Evolutionary conservation across 2,888 invertebrate genomes (phyloP).

Genomic region (Aphidius colemani): DNA sequence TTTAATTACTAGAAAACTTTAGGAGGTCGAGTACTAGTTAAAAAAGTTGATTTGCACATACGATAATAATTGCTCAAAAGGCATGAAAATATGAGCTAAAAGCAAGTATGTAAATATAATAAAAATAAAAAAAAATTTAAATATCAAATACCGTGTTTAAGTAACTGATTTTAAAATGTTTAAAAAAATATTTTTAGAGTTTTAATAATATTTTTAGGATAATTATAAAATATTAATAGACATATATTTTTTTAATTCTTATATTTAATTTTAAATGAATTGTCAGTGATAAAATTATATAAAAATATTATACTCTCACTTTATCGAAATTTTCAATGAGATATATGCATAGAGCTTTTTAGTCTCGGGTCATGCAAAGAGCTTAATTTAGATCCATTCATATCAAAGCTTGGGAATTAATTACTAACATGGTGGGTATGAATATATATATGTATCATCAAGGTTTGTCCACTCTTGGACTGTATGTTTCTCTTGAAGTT

Average conservation of each 20-base stretch:
- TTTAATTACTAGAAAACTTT: too few species aligned
- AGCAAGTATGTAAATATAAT: too few species aligned
- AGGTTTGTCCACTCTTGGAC: not conserved
- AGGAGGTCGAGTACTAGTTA: too few species aligned
- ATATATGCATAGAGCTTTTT: not conserved
- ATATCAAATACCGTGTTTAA: too few species aligned
- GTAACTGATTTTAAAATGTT: too few species aligned
- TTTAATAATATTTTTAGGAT: not conserved
- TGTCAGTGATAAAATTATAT: not conserved
- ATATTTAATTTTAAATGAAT: not conserved
- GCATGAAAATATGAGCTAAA: too few species aligned
- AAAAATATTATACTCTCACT: not conserved
- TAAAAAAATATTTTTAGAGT: not conserved
- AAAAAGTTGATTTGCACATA: too few species aligned
- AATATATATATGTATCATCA: not conserved
- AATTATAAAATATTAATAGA: not conserved
- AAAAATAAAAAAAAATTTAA: too few species aligned
- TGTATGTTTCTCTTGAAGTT: not conserved
- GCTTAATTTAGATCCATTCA: constrained; percentile 22
- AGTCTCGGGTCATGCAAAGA: not conserved
- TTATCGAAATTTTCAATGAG: constrained; percentile 17
- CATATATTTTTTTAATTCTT: not conserved
- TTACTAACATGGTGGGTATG: constrained; percentile 9
- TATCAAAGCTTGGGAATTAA: constrained; percentile 20
- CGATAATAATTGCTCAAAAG: too few species aligned